Conservation (phyloP, 2,113 vertebrate genomes). For the Alaudala cheleensis region DNA sequence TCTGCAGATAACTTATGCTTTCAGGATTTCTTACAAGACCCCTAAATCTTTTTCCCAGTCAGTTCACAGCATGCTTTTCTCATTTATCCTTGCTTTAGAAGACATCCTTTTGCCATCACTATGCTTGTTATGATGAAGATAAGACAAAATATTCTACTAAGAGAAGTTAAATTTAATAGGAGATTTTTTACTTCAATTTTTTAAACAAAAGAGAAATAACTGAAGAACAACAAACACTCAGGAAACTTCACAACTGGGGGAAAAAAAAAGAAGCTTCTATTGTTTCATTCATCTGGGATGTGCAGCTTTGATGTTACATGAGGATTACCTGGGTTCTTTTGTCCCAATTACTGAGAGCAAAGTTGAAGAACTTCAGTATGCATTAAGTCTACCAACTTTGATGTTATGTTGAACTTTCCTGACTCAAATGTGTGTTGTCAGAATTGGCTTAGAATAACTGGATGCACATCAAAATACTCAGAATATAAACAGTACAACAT, state of each 20-base stretch:
- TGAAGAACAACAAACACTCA: constrained; percentile 8
- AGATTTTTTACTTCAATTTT: neutral
- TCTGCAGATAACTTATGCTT: neutral
- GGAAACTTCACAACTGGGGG: constrained; percentile 26
- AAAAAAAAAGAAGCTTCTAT: constrained; percentile 42
- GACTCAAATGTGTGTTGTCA: neutral
- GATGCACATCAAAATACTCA: neutral
- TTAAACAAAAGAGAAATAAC: constrained; percentile 7
- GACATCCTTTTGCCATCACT: neutral
- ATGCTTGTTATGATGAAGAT: neutral
- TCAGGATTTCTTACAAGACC: neutral
- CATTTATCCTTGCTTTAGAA: neutral
- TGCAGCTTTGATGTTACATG: constrained; percentile 71
- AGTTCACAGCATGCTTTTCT: constrained; percentile 6
- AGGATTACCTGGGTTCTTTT: constrained; percentile 73
- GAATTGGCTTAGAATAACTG: neutral
- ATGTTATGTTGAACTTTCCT: constrained; percentile 46
- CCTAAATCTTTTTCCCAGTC: neutral
- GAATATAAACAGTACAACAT: neutral
- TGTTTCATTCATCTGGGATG: constrained; percentile 59
- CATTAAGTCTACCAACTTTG: constrained; percentile 60
- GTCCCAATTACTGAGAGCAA: constrained; percentile 68
- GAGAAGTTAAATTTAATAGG: neutral
- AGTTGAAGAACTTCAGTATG: constrained; percentile 62
- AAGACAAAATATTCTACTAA: neutral